A percentile compares a stretch with the other conserved stretches of the same genome.
Conservation (phyloP, 2,797 vertebrate genomes). For the Leontopithecus rosalia region DNA sequence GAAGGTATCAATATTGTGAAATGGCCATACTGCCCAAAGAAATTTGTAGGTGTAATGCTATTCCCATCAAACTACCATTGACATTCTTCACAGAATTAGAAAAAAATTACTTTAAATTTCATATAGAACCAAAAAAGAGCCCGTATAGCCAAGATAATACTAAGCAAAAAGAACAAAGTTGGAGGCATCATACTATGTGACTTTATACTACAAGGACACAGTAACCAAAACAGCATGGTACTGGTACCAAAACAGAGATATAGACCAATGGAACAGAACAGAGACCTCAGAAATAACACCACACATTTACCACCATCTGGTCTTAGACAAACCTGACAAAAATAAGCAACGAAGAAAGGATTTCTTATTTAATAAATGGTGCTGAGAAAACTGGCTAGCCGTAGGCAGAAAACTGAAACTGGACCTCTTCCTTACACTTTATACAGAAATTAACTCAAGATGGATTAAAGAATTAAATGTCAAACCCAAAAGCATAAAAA, state of each 20-base stretch:
- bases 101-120: too few relatives aligned
- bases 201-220: neutral
- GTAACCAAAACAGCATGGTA: neutral
- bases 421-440: neutral
- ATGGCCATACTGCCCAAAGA: too few relatives aligned
- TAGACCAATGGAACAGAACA: neutral
- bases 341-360: neutral
- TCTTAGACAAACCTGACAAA: neutral
- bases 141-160: too few relatives aligned
- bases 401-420: neutral
- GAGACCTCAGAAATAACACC: neutral
- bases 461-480: neutral
- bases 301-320: too few relatives aligned
- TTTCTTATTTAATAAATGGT: neutral
- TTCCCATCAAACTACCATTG: too few relatives aligned
- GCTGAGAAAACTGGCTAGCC: neutral
- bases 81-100: too few relatives aligned
- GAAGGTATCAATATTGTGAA: too few relatives aligned
- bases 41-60: too few relatives aligned
- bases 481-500: neutral
- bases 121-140: too few relatives aligned
- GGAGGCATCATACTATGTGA: too few relatives aligned
- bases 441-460: neutral
- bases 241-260: neutral
- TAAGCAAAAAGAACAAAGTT: too few relatives aligned